These are phyloP conservation scores for Sebastes oblongus DNA, from an alignment of 2,797 vertebrate species.

Conservation along the genomic window DNA sequence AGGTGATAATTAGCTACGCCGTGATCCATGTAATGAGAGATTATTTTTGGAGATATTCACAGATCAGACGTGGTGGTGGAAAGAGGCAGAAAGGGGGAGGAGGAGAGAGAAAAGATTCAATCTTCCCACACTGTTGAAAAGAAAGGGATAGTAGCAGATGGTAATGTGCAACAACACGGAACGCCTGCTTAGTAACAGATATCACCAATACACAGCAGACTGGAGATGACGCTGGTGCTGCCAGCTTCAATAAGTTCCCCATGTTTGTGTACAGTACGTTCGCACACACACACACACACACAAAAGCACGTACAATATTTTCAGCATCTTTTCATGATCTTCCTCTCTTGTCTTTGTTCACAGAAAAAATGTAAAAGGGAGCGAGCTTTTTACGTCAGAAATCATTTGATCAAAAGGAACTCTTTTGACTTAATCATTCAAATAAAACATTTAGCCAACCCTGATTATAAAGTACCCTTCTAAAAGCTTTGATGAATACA, in stretches of 20 bases:
- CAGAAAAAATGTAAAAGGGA: background rate
- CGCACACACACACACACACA: background rate
- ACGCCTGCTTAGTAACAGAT: slow-evolving; percentile 71
- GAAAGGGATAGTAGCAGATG: slow-evolving; percentile 71
- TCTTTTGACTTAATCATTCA: slow-evolving; percentile 1
- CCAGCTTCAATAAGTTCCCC: slow-evolving; percentile 60
- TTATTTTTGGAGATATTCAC: slow-evolving; percentile 64
- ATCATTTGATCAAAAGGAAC: slow-evolving; percentile 4
- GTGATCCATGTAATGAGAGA: slow-evolving; percentile 46
- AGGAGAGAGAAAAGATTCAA: slow-evolving; percentile 29
- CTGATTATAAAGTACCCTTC: background rate
- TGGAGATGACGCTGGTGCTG: slow-evolving; percentile 55
- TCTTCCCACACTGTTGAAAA: slow-evolving; percentile 74
- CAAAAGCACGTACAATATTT: background rate
- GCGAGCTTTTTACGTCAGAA: background rate
- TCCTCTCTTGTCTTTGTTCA: slow-evolving; percentile 15
- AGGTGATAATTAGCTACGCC: slow-evolving; percentile 60
- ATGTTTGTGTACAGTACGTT: slow-evolving; percentile 26
- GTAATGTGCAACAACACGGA: slow-evolving; percentile 67
- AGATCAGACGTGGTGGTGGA: slow-evolving; percentile 40
- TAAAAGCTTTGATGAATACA: slow-evolving; percentile 20
- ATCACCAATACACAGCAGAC: slow-evolving; percentile 51
- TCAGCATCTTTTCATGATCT: background rate
- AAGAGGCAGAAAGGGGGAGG: slow-evolving; percentile 22
- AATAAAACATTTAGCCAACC: background rate